Conservation (phyloP, 1,140 invertebrate species). For the Zaprionus camerounensis region DNA sequence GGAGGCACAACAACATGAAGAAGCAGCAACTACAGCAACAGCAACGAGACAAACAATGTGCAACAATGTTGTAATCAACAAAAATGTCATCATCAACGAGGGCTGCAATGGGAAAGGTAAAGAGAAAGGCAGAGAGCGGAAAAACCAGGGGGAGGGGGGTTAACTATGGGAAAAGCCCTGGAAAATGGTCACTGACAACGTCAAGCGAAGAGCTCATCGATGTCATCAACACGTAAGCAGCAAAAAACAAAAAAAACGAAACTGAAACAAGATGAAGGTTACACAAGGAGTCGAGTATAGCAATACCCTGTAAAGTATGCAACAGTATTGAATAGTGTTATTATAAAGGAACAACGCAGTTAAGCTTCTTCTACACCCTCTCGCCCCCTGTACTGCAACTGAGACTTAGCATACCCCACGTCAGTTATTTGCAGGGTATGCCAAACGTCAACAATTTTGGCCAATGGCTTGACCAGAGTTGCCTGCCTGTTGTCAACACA, state of each 20-base stretch:
- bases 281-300: background rate
- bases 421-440: conserved; percentile 25
- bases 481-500: conserved; percentile 43
- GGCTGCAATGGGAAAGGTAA: conserved; percentile 7
- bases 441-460: conserved; percentile 44
- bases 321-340: background rate
- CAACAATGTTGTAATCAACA: conserved; percentile 64
- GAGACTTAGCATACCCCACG: background rate
- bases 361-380: background rate
- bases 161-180: conserved; percentile 24
- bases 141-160: background rate
- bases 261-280: conserved; percentile 19
- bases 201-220: conserved; percentile 55
- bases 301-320: conserved; percentile 15
- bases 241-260: conserved; percentile 26
- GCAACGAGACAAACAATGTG: conserved; percentile 55
- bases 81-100: conserved; percentile 62
- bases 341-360: background rate
- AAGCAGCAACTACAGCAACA: conserved; percentile 13
- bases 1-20: conserved; percentile 30
- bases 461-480: conserved; percentile 46
- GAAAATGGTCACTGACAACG: conserved; percentile 52
- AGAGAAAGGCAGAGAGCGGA: background rate
- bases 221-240: conserved; percentile 61
- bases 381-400: background rate